Evolutionary conservation across 2,888 invertebrate genomes (phyloP).

Genomic region (Omphaloscelis lunosa): DNA sequence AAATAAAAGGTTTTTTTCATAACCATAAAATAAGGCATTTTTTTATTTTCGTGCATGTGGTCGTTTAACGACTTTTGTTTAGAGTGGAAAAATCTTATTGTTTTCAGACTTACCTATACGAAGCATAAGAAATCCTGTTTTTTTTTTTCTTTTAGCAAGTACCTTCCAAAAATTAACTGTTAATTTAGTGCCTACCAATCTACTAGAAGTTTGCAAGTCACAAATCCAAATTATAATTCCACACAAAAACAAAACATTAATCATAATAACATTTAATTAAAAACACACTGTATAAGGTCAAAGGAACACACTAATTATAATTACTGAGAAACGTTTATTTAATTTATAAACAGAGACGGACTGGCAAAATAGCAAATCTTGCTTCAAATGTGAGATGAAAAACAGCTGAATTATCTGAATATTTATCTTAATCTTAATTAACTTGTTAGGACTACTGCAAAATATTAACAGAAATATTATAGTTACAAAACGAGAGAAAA

Average conservation of each 20-base stretch:
- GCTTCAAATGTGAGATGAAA: slow-evolving; percentile 1
- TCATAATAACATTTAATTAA: slow-evolving; percentile 47
- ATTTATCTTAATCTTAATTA: not conserved
- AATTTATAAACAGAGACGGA: not conserved
- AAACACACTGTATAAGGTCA: slow-evolving; percentile 49
- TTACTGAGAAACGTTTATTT: slow-evolving; percentile 41
- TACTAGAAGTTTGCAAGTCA: not conserved
- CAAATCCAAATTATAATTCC: not conserved
- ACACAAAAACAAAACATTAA: slow-evolving; percentile 39
- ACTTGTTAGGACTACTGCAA: not conserved
- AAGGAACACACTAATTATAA: slow-evolving; percentile 44
- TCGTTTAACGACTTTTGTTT: not conserved
- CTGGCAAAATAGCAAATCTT: not conserved
- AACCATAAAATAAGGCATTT: not conserved
- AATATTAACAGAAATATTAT: not conserved
- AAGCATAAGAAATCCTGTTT: not conserved
- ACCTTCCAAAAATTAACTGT: no score
- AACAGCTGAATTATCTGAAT: not conserved
- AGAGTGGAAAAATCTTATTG: not conserved
- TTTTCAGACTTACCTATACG: not conserved
- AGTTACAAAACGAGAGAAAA: not conserved
- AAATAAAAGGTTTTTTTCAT: not conserved
- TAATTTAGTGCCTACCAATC: not conserved
- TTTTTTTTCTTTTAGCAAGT: not conserved
- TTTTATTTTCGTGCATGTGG: not conserved